Evolutionary conservation across 2,797 vertebrate genomes (phyloP).

Genomic region (Spea hammondii): DNA sequence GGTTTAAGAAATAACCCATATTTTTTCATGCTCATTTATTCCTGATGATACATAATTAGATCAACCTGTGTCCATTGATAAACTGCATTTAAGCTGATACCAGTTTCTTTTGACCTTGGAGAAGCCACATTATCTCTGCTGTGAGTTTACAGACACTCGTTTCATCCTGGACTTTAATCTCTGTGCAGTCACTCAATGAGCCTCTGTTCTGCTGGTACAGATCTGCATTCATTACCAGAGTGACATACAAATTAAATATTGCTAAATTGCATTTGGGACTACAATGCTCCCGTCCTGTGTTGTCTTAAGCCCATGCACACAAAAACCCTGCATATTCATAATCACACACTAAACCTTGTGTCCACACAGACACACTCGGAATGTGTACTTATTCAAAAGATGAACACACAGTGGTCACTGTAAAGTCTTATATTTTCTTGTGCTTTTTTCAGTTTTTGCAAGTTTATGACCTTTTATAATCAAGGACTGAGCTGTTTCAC

Average conservation of each 20-base stretch:
- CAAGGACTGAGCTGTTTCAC: constrained; percentile 32
- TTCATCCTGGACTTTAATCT: constrained; percentile 45
- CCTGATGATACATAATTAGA: constrained; percentile 41
- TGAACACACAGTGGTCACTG: constrained; percentile 48
- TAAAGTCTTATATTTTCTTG: constrained; percentile 52
- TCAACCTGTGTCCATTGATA: constrained; percentile 45
- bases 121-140: constrained; percentile 36
- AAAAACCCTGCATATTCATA: constrained; percentile 40
- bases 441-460: constrained; percentile 51
- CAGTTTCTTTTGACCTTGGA: constrained; percentile 40
- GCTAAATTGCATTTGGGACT: constrained; percentile 45
- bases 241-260: constrained; percentile 46
- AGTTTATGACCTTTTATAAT: constrained; percentile 42
- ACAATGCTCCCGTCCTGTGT: constrained; percentile 37
- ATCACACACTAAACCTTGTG: constrained; percentile 47
- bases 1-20: constrained; percentile 46
- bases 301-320: constrained; percentile 45
- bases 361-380: constrained; percentile 50
- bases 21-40: constrained; percentile 45
- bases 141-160: constrained; percentile 32
- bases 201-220: constrained; percentile 37
- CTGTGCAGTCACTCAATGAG: constrained; percentile 39
- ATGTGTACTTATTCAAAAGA: constrained; percentile 47
- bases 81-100: constrained; percentile 46
- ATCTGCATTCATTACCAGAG: constrained; percentile 47